These are phyloP conservation scores for Saturnia pavonia DNA, from an alignment of 2,888 invertebrate species.

Conservation along the genomic window DNA sequence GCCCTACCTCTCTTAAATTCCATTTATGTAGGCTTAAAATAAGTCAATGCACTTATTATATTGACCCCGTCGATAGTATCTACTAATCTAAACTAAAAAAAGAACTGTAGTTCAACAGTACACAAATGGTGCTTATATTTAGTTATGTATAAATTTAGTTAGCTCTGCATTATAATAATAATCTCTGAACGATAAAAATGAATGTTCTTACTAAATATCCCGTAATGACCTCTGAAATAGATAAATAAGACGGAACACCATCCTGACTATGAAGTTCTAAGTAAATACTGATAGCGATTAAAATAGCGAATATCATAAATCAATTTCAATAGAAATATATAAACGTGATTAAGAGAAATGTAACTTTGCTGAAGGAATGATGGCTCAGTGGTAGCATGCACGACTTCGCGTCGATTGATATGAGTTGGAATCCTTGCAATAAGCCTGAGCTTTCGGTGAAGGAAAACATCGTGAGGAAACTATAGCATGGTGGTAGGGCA, in stretches of 20 bases:
- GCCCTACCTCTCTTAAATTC: no score
- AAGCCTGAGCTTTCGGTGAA: no score
- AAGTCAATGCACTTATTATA: background rate
- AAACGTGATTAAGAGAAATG: background rate
- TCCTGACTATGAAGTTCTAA: background rate
- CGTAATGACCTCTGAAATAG: background rate
- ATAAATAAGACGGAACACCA: background rate
- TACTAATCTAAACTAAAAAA: background rate
- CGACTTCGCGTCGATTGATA: no score
- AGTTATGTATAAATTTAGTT: no score
- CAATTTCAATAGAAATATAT: no score
- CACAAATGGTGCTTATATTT: background rate
- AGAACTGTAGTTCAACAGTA: background rate
- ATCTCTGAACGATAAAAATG: background rate
- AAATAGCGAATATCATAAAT: no score
- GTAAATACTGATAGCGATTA: background rate
- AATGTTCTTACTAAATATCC: background rate
- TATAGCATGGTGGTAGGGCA: no score
- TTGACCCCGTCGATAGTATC: background rate
- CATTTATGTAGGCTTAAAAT: background rate
- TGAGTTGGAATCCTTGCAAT: no score
- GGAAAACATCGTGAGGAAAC: no score
- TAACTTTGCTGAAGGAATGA: no score
- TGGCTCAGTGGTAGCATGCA: no score
- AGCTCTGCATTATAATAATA: no score